Evolutionary conservation across 1,140 invertebrate species (phyloP).

Genomic region (Cyphomyrmex costatus): DNA sequence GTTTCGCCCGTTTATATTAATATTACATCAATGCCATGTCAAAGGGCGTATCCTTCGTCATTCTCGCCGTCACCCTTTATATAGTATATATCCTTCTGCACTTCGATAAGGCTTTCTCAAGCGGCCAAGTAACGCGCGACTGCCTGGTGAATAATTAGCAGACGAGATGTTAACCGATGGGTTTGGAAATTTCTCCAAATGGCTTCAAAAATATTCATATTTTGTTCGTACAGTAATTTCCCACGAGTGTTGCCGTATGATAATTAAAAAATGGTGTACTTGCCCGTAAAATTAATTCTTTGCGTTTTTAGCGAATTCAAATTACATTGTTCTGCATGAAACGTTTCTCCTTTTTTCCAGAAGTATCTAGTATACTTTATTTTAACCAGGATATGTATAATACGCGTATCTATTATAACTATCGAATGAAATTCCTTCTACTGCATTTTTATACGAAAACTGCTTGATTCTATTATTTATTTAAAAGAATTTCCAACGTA

Average conservation of each 20-base stretch:
- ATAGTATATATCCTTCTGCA: constrained; percentile 51
- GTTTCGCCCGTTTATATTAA: constrained; percentile 79
- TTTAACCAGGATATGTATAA: background rate
- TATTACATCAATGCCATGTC: constrained; percentile 79
- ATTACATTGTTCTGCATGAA: constrained; percentile 13
- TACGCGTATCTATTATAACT: background rate
- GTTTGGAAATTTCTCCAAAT: constrained; percentile 29
- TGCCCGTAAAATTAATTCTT: constrained; percentile 43
- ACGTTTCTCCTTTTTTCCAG: background rate
- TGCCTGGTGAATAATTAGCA: constrained; percentile 71
- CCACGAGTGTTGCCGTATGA: background rate
- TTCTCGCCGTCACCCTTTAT: constrained; percentile 34
- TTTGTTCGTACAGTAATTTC: constrained; percentile 15
- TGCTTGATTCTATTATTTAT: background rate
- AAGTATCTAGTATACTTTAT: constrained; percentile 4
- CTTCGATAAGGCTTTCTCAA: constrained; percentile 60
- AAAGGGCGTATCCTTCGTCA: constrained; percentile 72
- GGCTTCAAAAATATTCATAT: constrained; percentile 6
- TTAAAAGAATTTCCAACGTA: background rate
- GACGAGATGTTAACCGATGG: constrained; percentile 30
- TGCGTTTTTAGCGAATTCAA: constrained; percentile 37
- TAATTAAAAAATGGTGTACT: constrained; percentile 53
- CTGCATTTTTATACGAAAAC: background rate
- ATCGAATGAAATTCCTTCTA: constrained; percentile 10
- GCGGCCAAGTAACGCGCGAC: constrained; percentile 53